Base-by-base conservation (phyloP, 1,140 invertebrate genomes). In the Drosophila nannoptera region DNA sequence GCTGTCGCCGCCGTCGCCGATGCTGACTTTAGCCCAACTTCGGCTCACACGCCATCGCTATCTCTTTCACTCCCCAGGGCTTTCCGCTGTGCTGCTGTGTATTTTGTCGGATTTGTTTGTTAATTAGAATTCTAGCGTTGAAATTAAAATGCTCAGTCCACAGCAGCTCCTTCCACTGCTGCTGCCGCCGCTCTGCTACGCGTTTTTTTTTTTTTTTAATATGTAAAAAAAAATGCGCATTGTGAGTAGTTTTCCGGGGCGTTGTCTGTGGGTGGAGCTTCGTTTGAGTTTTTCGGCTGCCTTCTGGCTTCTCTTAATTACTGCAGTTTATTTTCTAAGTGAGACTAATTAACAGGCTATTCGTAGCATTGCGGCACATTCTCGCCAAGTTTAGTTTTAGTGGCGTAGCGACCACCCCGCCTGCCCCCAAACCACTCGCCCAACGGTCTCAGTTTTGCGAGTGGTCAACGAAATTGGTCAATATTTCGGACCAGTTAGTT, bases 271-370 rank as follows among this genome's bases (percentile, higher is more conserved):
- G 55, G 54, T 43, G 50, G 56, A 65, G 54, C 46, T 54, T 54
- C 33, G 54, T 63, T 64, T 59, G 40, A 62, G 54, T 61, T 63
- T 69, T 49, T 49, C 45, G 8, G 43, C 65, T 74, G 61, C 53
- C 60, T 66, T 66, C 66, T 74, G 62, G 56, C 71, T 65, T 64
- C 58, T 76, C 80, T 88, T 88, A 88, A 88, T 88, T 88, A 87
- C 87, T 88, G 87, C 87, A 87, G 87, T 87, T 88, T 88, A 88
- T 88, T 88, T 88, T 88, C 87, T 88, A 88, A 88, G 87, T 88
- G 87, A 84, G 87, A 88, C 87, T 88, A 88, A 88, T 88, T 88
- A 88, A 88, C 87, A 76, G 83, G 61, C 87, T 67, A 87, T 88
- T 88, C 87, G 55, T 74, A 72, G 78, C 78, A 87, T 83, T 87